Base-by-base conservation (phyloP, 2,797 vertebrate genomes). In the Cirrhinus molitorella region DNA sequence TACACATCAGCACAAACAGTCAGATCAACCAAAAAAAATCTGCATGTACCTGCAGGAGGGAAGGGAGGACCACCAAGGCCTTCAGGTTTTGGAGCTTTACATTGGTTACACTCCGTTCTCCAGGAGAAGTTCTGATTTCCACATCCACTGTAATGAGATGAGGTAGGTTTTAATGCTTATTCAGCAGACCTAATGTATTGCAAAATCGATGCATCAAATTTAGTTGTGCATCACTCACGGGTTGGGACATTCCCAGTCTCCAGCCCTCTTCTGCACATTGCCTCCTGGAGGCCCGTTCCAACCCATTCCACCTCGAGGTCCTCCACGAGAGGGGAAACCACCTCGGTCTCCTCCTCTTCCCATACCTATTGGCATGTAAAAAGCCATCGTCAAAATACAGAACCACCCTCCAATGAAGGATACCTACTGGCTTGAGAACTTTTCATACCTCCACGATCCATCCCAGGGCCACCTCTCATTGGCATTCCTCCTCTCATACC, bases 51-150 rank as follows among this genome's bases (percentile, higher is more conserved):
- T 78, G 96, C 94, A 40, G 97, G 95, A 31, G 88, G 84, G 19
- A 98, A 98, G 0, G 97, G 96, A 4, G 97, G 96, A 0, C 94
- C 94, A 8, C 96, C 95, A 70, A 98, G 91, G 34, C 97, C 98
- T 81, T 99, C 98, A 0, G 97, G 97, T 90, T 97, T 99, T 0
- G 98, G 97, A 65, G 98, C 97, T 94, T 99, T 99, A 94, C 98
- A 99, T 91, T 99, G 98, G 93, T 99, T 99, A 89, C 98, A 99
- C 87, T 99, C 98, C 8, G 97, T 99, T 91, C 98, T 96, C 98
- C 98, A 99, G 76, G 98, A 96, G 47, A 99, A 99, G 92, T 99
- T 99, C 91, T 99, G 97, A 94, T 99, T 99, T 43, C 97, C 97
- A 84, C 98, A 99, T 0, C 96, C 94, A 67, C 95, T 96, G 82